These are phyloP conservation scores for Polyommatus icarus DNA, from an alignment of 2,888 invertebrate genomes.

Conservation along the genomic window DNA sequence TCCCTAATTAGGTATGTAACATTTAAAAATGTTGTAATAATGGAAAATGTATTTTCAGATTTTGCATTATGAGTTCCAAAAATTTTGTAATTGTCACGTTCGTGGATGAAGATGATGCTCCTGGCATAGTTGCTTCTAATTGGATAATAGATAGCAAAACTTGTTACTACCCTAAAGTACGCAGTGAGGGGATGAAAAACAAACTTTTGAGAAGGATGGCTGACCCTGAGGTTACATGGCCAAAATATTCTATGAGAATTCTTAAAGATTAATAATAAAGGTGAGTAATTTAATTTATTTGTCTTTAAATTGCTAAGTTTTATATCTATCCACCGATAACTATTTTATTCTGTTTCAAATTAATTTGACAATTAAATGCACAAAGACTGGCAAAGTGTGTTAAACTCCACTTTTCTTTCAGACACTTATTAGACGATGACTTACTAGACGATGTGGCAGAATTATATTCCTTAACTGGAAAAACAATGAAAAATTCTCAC, in stretches of 20 bases:
- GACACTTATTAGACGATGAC: too few species aligned
- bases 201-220: neutral
- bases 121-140: neutral
- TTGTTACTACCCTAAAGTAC: neutral
- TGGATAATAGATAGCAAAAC: neutral
- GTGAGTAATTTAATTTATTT: neutral
- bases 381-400: neutral
- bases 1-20: too few species aligned
- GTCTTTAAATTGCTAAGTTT: too few species aligned
- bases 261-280: neutral
- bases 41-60: neutral
- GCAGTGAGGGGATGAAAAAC: neutral
- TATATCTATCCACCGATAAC: too few species aligned
- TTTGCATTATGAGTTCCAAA: neutral
- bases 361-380: too few species aligned
- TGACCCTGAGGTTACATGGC: neutral
- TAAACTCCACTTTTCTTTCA: neutral
- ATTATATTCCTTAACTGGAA: slow-evolving; percentile 10
- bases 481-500: slow-evolving; percentile 1
- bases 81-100: neutral
- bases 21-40: too few species aligned
- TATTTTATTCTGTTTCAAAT: too few species aligned
- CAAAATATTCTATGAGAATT: neutral
- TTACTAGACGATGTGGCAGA: slow-evolving; percentile 15
- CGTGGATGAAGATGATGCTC: neutral